A percentile compares a stretch with the other conserved stretches of the same genome.
Evolutionary conservation across 2,888 invertebrate genomes (phyloP).

Genomic region (Andrena dorsata): DNA sequence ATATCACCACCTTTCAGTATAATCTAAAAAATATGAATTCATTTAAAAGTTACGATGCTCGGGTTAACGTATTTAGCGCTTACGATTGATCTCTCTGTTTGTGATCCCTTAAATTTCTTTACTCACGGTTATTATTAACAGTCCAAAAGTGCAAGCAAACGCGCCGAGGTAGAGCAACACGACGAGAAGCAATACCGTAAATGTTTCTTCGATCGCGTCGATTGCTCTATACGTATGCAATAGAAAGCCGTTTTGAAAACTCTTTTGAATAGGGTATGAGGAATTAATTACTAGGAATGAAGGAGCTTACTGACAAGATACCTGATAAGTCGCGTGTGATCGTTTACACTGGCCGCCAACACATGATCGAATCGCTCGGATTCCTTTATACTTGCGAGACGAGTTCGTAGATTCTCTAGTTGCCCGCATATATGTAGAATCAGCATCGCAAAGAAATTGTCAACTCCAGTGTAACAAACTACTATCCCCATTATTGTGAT

Average conservation of each 20-base stretch:
- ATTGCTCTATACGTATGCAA: conserved; percentile 28
- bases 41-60: not conserved
- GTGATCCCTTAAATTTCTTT: not conserved
- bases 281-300: not conserved
- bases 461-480: conserved; percentile 19
- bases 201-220: conserved; percentile 26
- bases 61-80: not conserved
- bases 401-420: conserved; percentile 42
- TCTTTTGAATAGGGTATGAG: not conserved
- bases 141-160: conserved; percentile 23
- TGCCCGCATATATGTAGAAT: conserved; percentile 45
- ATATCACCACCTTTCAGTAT: not conserved
- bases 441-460: conserved; percentile 29
- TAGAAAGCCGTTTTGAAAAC: not conserved
- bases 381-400: not conserved
- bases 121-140: conserved; percentile 24
- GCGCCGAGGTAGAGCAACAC: conserved; percentile 35
- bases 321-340: conserved; percentile 50
- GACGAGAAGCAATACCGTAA: conserved; percentile 35
- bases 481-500: not conserved
- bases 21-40: conserved; percentile 12
- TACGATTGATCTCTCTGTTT: not conserved
- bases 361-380: not conserved
- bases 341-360: conserved; percentile 3
- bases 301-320: not conserved